Base-by-base conservation (phyloP, 2,113 vertebrate genomes). In the Heterotilapia buettikoferi region DNA sequence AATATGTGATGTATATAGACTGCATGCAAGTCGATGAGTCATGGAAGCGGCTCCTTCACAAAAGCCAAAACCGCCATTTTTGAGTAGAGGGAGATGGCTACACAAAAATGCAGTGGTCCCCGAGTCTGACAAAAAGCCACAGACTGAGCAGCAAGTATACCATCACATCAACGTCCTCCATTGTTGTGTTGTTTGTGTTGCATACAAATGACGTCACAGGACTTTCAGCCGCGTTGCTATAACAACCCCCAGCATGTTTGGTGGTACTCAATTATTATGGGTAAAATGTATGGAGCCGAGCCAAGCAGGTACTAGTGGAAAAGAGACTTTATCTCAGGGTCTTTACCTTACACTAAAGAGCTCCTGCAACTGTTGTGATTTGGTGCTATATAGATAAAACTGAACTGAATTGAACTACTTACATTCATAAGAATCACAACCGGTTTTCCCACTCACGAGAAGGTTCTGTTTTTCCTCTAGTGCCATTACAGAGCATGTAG, bases 161-260 rank as follows among this genome's bases (percentile, higher is more conserved):
- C 61, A 66, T 66, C 33, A 12, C 33, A n/a, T 38, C 61, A 66
- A 3, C 33, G 10, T 66, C 31, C 31, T 66, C 33, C 61, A 66
- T 66, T n/a, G 33, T 38, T 66, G 61, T 66, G 61, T 38, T 66
- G 3, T 13, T 66, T n/a, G 61, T n/a, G 61, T 66, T 66, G 33
- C 61, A 38, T 38, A 38, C 19, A n/a, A 66, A 38, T 38, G 33
- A 66, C 18, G 2, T 66, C 61, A 66, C 33, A 38, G 61, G 61
- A 66, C 61, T 66, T 66, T 66, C 33, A 66, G 19, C 61, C 33
- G 7, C n/a, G 61, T 66, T 66, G 33, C 61, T 66, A 66, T 66
- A 66, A 38, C 61, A 66, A 66, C 10, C 19, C 33, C 10, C 1
- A 36, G 33, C 61, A n/a, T 38, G 33, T 38, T 66, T 38, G 61